Evolutionary conservation across 2,888 invertebrate genomes (phyloP).

Genomic region (Pristionchus fissidentatus): DNA sequence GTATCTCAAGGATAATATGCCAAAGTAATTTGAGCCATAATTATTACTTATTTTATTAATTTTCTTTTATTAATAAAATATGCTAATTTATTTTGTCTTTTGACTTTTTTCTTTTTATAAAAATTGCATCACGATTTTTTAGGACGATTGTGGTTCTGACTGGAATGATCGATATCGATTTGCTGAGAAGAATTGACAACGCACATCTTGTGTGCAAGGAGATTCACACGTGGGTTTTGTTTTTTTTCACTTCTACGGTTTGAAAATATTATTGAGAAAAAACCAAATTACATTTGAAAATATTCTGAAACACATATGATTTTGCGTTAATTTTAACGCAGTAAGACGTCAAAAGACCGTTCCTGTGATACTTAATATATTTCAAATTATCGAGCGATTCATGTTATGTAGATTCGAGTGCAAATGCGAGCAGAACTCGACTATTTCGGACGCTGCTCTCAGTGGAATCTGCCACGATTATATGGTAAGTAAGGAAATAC

Average conservation of each 20-base stretch:
- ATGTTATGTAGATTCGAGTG: constrained; percentile 66
- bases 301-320: no score
- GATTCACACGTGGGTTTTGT: constrained; percentile 57
- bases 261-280: no score
- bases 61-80: no score
- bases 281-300: no score
- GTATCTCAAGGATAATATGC: constrained; percentile 6
- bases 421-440: constrained; percentile 61
- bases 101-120: background rate
- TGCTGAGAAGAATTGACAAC: constrained; percentile 65
- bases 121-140: background rate
- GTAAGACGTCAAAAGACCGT: background rate
- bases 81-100: background rate
- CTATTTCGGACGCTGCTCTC: constrained; percentile 61
- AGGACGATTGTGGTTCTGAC: constrained; percentile 66
- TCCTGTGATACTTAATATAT: background rate
- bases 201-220: constrained; percentile 65
- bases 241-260: no score
- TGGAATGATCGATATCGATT: constrained; percentile 68
- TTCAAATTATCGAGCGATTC: background rate
- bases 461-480: constrained; percentile 58
- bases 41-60: background rate
- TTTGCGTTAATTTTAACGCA: no score
- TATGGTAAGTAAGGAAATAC: constrained; percentile 53
- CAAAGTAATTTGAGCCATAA: background rate